Conservation (phyloP, 2,797 vertebrate species). For the Pipistrellus pipistrellus region DNA sequence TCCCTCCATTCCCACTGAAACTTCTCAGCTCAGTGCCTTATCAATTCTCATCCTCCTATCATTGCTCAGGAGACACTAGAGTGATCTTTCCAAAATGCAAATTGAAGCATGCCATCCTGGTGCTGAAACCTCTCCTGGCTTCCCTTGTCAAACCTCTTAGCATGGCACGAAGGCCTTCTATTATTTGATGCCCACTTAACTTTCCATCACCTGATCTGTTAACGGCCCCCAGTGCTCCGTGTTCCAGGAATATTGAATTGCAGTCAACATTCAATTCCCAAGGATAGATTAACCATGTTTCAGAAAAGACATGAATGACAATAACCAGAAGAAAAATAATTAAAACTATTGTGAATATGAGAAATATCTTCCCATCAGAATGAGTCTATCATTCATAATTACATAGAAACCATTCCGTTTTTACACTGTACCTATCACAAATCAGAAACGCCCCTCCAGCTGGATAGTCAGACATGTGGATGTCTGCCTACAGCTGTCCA, state of each 20-base stretch:
- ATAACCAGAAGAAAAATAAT: conserved; percentile 25
- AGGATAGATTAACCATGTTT: background rate
- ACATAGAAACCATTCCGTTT: background rate
- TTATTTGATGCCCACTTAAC: background rate
- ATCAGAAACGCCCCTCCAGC: conserved; percentile 15
- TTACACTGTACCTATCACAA: background rate
- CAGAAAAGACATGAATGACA: background rate
- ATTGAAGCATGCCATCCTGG: background rate
- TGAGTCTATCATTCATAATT: background rate
- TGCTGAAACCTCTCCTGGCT: background rate
- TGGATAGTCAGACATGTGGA: background rate
- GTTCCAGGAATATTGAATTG: background rate
- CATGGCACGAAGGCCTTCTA: background rate
- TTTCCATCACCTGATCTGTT: background rate
- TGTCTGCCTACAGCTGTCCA: background rate
- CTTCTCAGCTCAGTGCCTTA: background rate
- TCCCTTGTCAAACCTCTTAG: background rate
- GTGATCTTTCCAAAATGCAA: conserved; percentile 48
- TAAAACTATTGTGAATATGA: background rate
- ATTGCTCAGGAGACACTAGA: background rate
- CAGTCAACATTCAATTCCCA: background rate
- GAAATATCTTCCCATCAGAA: background rate
- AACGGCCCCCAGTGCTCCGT: background rate
- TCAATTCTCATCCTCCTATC: background rate
- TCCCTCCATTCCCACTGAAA: background rate